Evolutionary conservation across 2,113 vertebrate genomes (phyloP), one percentile per base, ranked within the genome.

Genomic region (Cercopithecus mona): DNA sequence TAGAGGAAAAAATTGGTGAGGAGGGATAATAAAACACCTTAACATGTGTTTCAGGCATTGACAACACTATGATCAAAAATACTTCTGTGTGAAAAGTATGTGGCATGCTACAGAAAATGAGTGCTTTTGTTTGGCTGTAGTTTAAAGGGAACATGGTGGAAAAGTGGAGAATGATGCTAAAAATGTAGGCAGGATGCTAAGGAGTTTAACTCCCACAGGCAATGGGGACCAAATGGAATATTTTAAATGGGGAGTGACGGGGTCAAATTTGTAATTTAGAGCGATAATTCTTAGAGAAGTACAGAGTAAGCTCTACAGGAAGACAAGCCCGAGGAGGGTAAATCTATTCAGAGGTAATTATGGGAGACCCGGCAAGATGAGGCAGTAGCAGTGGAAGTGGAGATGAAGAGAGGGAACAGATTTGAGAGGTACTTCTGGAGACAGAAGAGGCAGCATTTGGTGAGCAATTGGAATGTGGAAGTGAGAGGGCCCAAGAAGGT

Each of bases 401-500:
- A 90, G 50, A 35, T 10, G 32, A 40, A 64, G 25, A 38, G 14
- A 55, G 73, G 23, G 14, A 40, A 5, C 0, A 9, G 48, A 55
- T 40, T 3, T 2, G 30, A 79, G 88, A 66, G 61, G 43, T 12
- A 40, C 13, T 92, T 84, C 73, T 87, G 68, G 48, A 92, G 32
- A 32, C 18, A 13, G 11, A 79, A 16, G 8, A 55, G 12, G 35
- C 0, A 43, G 48, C 50, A 72, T 9, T 30, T 38, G 18, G 57
- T 40, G 45, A 76, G n/a, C 30, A 35, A 38, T 0, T 48, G 25
- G 43, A 78, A 81, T 7, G 16, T 4, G 7, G 5, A 11, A 10
- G 59, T 61, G 12, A 86, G 2, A 82, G 18, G 38, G 35, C 4
- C 4, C 5, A 55, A 90, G 38, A 80, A 73, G 40, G 55, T 38